Base-by-base conservation (phyloP, 2,797 vertebrate species). In the Sylvia borin region DNA sequence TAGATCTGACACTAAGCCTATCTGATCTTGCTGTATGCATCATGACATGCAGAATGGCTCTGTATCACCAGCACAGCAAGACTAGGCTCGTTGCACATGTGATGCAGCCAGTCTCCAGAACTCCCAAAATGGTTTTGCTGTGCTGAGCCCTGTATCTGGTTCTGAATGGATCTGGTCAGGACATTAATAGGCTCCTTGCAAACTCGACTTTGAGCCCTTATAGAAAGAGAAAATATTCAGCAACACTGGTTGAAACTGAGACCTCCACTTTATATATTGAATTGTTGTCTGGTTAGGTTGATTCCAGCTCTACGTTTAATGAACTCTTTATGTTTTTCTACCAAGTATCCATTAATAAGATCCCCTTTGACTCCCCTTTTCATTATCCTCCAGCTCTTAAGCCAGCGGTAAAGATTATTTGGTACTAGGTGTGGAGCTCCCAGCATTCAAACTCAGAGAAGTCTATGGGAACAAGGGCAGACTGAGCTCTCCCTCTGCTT, bases 391-490 rank as follows among this genome's bases (percentile, higher is more conserved):
- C 24, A 87, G 19, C 13, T 77, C 42, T 71, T 79, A 72, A 66
- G 22, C 24, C 8, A 3, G 10, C 11, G 20, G 24, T 26, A 67
- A 86, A 82, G 25, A 85, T 42, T 26, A 57, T 47, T 38, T 72
- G 14, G n/a, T 60, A 60, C 18, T 40, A 47, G 16, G 3, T 61
- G 36, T 27, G 36, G 16, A 88, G 24, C 11, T 85, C 26, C 32
- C 48, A 73, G 29, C 15, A 70, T 48, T 76, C 10, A 57, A 64
- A 5, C 19, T 68, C n/a, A 26, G 61, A 77, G 43, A 47, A 60
- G 5, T 17, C 6, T 6, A 51, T 2, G 4, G 25, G 9, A 90
- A 7, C 3, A 6, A 60, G 8, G 24, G 66, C 1, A 4, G 34
- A 53, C 36, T 67, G 40, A 76, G 13, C 2, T 81, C 43, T 81